Conservation (phyloP, 2,113 vertebrate genomes). For the Uria aalge region DNA sequence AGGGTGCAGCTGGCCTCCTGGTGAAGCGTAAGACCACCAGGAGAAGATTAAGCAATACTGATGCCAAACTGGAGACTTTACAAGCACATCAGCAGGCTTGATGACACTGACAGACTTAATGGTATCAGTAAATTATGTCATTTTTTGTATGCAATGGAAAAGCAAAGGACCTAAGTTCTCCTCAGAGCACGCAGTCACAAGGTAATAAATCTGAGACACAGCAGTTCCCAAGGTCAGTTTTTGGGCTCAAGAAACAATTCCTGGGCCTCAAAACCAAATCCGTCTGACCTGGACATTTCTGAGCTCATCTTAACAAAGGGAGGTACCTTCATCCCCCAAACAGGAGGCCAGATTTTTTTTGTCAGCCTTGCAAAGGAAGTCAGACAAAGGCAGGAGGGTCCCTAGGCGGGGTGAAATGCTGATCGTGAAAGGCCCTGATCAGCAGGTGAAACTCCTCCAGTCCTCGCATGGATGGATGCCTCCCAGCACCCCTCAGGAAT, state of each 20-base stretch:
- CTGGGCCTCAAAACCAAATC: neutral
- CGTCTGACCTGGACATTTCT: neutral
- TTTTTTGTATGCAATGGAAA: neutral
- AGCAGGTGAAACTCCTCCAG: neutral
- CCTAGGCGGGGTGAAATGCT: neutral
- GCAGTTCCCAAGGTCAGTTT: neutral
- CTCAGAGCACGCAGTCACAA: neutral
- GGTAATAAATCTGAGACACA: neutral
- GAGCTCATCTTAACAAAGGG: neutral
- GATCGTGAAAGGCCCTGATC: neutral
- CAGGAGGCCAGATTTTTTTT: neutral
- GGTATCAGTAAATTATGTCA: neutral
- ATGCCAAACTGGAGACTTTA: neutral
- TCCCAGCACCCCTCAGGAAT: constrained; percentile 10
- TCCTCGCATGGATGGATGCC: neutral
- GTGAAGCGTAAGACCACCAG: neutral
- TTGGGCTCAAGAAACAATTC: neutral
- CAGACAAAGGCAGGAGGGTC: neutral
- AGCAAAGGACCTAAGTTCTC: neutral
- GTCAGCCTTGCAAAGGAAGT: neutral
- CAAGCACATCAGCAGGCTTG: neutral
- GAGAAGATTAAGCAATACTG: neutral
- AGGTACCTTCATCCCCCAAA: neutral
- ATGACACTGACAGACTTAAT: neutral
- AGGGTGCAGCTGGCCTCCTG: neutral